Base-by-base conservation (phyloP, 1,140 invertebrate species). In the Drosophila mayri region DNA sequence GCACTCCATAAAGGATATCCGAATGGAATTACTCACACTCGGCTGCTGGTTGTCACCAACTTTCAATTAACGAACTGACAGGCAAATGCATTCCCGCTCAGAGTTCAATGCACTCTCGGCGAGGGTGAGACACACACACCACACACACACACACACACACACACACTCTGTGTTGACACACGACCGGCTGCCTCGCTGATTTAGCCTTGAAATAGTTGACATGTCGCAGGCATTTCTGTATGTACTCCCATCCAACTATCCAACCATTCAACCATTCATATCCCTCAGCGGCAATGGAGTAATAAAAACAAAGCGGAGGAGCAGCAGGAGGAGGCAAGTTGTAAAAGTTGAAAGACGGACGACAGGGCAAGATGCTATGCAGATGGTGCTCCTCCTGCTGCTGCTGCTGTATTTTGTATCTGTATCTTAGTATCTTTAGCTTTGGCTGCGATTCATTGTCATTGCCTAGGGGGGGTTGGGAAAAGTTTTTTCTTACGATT, bases 201-300 rank as follows among this genome's bases (percentile, higher is more conserved):
- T 76, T 76, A 76, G 73, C 73, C 73, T 76, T 76, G 73, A 76
- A 76, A 76, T 76, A 76, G 73, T 76, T 76, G 73, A 76, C 72
- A 76, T 76, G 61, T 76, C 72, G 72, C 73, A 76, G 72, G 67
- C 64, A 59, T 70, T 70, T 38, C 41, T 37, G 44, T 38, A 7
- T 52, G 59, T 55, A 55, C 52, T 55, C 52, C 28, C 35, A 49
- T 49, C 59, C 64, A 49, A 62, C 35, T 40, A 49, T 41, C 59
- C 60, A 16, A 16, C 32, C 44, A 64, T 49, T 32, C 65, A 47
- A 22, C 68, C 65, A 72, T 72, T 72, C 68, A 72, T 70, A 72
- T 70, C 68, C 65, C 43, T 41, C 43, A 37, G 11, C 52, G 6
- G 52, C 50, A 72, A 59, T 72, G 68, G 49, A 72, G 67, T 71